Conservation (phyloP, 2,113 vertebrate species). For the Eurypyga helias region DNA sequence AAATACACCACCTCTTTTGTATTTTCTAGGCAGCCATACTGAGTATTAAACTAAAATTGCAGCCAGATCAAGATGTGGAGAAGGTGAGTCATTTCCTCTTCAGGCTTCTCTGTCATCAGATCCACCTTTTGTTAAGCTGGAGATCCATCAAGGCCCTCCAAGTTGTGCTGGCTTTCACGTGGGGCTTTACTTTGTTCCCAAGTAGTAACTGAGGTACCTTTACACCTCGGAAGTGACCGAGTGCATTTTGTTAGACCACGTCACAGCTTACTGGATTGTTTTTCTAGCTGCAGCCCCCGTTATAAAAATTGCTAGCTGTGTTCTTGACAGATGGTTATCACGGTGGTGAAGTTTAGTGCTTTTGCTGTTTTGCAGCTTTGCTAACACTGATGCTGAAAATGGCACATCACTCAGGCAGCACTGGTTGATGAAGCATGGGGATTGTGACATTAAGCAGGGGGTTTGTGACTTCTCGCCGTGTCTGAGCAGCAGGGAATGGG, state of each 20-base stretch:
- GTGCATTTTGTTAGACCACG: neutral
- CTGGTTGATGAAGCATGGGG: neutral
- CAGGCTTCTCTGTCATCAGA: neutral
- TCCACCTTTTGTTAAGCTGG: neutral
- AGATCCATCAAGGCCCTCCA: neutral
- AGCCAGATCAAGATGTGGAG: constrained; percentile 82
- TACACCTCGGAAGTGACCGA: neutral
- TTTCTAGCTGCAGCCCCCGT: neutral
- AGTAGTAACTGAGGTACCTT: neutral
- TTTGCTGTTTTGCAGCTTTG: neutral
- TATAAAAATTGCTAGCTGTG: neutral
- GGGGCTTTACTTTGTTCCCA: neutral
- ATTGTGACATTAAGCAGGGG: neutral
- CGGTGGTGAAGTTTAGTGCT: neutral
- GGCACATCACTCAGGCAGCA: neutral
- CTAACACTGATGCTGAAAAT: neutral
- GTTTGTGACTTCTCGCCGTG: accelerated
- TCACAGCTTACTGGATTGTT: neutral
- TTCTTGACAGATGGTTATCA: neutral
- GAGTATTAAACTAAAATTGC: constrained; percentile 81
- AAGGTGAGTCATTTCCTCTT: constrained; percentile 78
- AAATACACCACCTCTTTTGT: neutral
- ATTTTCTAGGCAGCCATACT: constrained; percentile 79
- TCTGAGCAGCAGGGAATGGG: neutral
- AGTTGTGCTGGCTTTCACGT: neutral